Evolutionary conservation across 92 coral and sea anemone genomes (phyloP).

Genomic region (Montipora capitata): DNA sequence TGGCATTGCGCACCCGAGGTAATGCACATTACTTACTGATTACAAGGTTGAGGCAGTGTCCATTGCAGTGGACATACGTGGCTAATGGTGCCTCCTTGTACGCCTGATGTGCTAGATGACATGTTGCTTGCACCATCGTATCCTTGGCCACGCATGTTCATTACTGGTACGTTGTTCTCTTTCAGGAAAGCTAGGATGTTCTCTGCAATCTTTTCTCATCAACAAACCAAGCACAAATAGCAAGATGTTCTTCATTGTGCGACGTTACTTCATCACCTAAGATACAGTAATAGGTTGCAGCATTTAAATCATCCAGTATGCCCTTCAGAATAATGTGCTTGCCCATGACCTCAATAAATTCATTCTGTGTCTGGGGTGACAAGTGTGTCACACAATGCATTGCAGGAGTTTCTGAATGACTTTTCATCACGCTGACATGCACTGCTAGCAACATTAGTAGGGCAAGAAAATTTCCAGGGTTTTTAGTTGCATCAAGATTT

Average conservation of each 20-base stretch:
- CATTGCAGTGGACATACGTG: constrained; percentile 1
- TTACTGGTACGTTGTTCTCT: constrained; percentile 11
- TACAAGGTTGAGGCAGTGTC: not conserved
- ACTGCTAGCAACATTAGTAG: constrained; percentile 38
- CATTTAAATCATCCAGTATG: constrained; percentile 26
- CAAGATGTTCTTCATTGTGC: constrained; percentile 16
- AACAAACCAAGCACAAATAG: not conserved
- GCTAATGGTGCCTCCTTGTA: constrained; percentile 23
- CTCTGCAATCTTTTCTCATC: constrained; percentile 18
- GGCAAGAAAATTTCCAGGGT: constrained; percentile 58
- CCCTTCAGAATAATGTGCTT: constrained; percentile 34
- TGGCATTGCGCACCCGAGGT: not conserved
- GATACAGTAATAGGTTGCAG: constrained; percentile 35
- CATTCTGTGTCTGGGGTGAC: constrained; percentile 43
- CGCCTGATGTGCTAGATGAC: constrained; percentile 28
- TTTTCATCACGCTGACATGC: constrained; percentile 18
- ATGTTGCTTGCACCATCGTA: constrained; percentile 59
- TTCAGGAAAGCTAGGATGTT: constrained; percentile 28
- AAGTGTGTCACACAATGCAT: not conserved
- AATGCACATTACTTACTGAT: constrained; percentile 15
- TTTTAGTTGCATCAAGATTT: constrained; percentile 22
- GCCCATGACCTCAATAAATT: constrained; percentile 31
- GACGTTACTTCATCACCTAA: not conserved
- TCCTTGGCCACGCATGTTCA: constrained; percentile 9
- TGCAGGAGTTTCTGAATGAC: constrained; percentile 20